These are phyloP conservation scores for Micropterix aruncella DNA, from an alignment of 2,888 invertebrate species.

Conservation along the genomic window DNA sequence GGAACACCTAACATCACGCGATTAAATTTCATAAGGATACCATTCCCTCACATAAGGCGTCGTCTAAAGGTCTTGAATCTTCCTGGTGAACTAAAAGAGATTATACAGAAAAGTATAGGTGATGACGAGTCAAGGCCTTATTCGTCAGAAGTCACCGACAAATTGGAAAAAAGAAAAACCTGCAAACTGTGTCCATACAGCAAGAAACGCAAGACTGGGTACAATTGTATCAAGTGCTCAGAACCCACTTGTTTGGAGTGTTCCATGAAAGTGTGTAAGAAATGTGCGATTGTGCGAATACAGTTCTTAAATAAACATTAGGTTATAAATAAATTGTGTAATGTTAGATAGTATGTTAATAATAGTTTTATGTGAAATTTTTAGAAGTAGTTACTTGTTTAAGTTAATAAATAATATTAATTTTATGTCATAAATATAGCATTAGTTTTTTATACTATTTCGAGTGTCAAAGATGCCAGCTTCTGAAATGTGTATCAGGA, in stretches of 20 bases:
- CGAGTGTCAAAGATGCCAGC: no score
- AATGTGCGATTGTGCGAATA: background rate
- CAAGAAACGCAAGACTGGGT: conserved; percentile 1
- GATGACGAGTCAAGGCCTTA: background rate
- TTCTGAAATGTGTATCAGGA: no score
- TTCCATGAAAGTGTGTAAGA: background rate
- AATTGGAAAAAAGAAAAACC: no score
- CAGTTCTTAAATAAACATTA: background rate
- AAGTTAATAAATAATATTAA: no score
- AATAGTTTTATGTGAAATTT: no score
- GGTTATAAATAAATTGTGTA: no score
- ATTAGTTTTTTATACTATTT: no score
- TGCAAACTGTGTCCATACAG: conserved; percentile 1
- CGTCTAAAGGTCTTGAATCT: background rate
- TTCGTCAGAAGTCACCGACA: conserved; percentile 1
- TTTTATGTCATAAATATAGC: no score
- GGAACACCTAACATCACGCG: background rate
- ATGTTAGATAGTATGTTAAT: no score
- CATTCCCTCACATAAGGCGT: background rate
- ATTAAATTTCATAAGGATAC: background rate
- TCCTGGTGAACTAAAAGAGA: background rate
- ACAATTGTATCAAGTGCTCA: no score
- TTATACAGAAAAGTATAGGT: background rate
- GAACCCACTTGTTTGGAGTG: no score
- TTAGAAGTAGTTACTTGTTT: no score